Base-by-base conservation (phyloP, 1,140 invertebrate species). In the Heliconius melpomene region DNA sequence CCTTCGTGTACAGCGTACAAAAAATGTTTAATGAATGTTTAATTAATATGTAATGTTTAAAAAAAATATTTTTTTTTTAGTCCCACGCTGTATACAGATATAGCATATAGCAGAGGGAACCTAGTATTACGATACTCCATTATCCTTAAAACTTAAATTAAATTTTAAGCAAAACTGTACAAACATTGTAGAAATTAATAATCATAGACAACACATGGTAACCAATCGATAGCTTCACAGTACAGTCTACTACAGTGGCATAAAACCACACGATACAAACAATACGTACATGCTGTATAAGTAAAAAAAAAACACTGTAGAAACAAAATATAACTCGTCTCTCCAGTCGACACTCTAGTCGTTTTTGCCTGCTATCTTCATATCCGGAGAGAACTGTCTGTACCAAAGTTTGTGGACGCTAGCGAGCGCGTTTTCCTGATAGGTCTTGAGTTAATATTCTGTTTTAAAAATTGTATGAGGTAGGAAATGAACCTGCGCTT, bases 351-450 rank as follows among this genome's bases (percentile, higher is more conserved):
- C 79, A 79, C 79, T 66, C 70, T 83, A 83, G 81, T 90, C 84
- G 88, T 91, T 92, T 92, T 91, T 89, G 86, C 86, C 74, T 84
- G 86, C 87, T 92, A 92, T 91, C 91, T 92, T 92, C 90, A 92
- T 90, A 92, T 92, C 90, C 91, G 91, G 88, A 84, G 60, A 66
- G n/a, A 66, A 66, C 60, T 66, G 60, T 66, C 13, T 66, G 26
- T 66, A 66, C 60, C 60, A 66, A 66, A 66, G 60, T 66, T 66
- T 26, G 60, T 66, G 60, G 23, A 66, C 60, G 60, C 60, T 66
- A 66, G 60, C 60, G 60, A 66, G 13, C 23, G 13, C 60, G 60
- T 66, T 66, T 26, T n/a, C 11, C 26, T 29, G 23, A 66, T 66
- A 29, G 11, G 60, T 66, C 60, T 66, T 66, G 50, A 20, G 18